Percentiles rank a stretch among this genome's conserved stretches.
Evolutionary conservation across 2,797 vertebrate genomes (phyloP).

Genomic region (Protosalanx chinensis): DNA sequence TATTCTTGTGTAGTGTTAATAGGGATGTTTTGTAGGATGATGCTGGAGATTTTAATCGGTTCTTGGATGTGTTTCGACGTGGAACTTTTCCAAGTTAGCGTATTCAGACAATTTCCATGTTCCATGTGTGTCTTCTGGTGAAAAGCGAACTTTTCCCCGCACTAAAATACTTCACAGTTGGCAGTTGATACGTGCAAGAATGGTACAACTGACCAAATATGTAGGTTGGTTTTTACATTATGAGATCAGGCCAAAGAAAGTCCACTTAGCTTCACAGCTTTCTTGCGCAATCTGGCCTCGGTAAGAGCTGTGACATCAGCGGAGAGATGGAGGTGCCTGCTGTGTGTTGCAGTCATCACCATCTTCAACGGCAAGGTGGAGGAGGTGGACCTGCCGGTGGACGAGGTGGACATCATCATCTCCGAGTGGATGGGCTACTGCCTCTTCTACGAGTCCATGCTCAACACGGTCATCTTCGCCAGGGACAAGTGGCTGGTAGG

Average conservation of each 20-base stretch:
- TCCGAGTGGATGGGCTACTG: constrained; percentile 99
- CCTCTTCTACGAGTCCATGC: constrained; percentile 98
- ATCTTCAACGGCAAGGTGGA: constrained; percentile 98
- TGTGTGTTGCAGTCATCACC: constrained; percentile 86
- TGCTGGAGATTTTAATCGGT: background rate
- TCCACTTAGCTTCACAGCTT: too few species aligned
- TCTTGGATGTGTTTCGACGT: background rate
- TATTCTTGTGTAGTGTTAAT: background rate
- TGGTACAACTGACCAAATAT: too few species aligned
- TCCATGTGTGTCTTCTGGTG: too few species aligned
- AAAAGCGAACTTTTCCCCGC: too few species aligned
- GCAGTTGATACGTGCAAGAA: too few species aligned
- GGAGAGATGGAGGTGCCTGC: background rate
- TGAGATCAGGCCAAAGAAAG: too few species aligned
- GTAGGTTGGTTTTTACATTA: too few species aligned
- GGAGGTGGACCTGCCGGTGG: constrained; percentile 93
- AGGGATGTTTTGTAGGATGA: background rate
- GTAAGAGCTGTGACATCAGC: too few species aligned
- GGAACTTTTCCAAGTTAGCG: too few species aligned
- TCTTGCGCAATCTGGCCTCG: too few species aligned
- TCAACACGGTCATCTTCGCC: constrained; percentile 96
- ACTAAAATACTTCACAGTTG: too few species aligned
- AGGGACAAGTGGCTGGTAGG: constrained; percentile 98
- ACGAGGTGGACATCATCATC: constrained; percentile 96
- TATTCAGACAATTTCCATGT: too few species aligned